phyloP scores from a whole-genome alignment of 1,140 invertebrate species.

The Psix sp. region DNA sequence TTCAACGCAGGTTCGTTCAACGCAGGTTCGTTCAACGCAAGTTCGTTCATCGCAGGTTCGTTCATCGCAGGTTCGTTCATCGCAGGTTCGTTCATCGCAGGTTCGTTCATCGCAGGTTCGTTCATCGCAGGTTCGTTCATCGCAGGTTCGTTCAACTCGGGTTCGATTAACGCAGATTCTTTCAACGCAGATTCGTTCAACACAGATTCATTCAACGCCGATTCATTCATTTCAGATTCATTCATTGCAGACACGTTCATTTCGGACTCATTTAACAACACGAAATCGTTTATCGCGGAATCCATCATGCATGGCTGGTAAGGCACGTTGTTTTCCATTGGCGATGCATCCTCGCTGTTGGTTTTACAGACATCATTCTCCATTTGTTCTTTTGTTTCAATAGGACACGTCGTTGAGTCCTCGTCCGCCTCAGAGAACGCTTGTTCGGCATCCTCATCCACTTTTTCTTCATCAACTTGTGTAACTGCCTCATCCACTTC shows the following conservation, averaged over 20 bases:
- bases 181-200: too few species aligned
- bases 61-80: too few species aligned
- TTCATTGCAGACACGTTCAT: too few species aligned
- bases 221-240: too few species aligned
- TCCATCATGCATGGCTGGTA: conserved; percentile 19
- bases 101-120: too few species aligned
- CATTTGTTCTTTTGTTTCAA: conserved; percentile 24
- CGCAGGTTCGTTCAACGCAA: not conserved
- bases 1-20: not conserved
- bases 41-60: not conserved
- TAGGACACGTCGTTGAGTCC: conserved; percentile 41
- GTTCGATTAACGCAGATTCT: too few species aligned
- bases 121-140: too few species aligned
- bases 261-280: too few species aligned
- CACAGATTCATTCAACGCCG: too few species aligned
- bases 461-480: not conserved
- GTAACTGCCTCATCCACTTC: not conserved
- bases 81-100: too few species aligned
- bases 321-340: conserved; percentile 26
- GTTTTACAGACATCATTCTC: conserved; percentile 13
- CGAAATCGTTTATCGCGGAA: not conserved
- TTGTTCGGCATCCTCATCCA: not conserved
- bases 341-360: conserved; percentile 20
- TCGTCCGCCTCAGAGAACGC: conserved; percentile 9
- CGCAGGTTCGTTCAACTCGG: too few species aligned